Evolutionary conservation across 2,888 invertebrate genomes (phyloP), one percentile per base, ranked within the genome.

Genomic region (Parelbella ahira): DNA sequence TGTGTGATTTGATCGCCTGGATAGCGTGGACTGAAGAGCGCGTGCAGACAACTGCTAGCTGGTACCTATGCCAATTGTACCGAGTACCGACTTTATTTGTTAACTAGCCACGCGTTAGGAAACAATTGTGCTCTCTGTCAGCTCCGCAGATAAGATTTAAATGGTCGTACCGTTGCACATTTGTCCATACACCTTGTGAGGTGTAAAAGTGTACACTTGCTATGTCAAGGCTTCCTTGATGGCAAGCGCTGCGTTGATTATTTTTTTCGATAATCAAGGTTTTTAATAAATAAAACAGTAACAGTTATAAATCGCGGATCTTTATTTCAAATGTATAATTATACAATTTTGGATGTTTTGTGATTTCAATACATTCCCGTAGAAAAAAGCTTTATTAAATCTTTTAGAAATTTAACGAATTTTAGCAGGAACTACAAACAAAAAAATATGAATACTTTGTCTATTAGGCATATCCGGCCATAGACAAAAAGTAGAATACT

Each of bases 41-140:
- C 67, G 67, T 66, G 70, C 63, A 60, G n/a, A n/a, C n/a, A n/a
- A 52, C 57, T 59, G 61, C 60, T 66, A 64, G 60, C 60, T 65
- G 59, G 68, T 81, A 82, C 78, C 75, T 81, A 78, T 64, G 66
- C 75, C 84, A 86, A 87, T 86, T 87, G 86, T 83, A 25, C 32
- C 33, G 33, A 41, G 63, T 69, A 70, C 66, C 57, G 77, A 75
- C 74, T 81, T 82, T 82, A 84, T 83, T 83, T 76, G 76, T 75
- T 83, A 81, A 84, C 83, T 73, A 71, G 76, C 79, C 86, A 83
- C 81, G 82, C 83, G 83, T 68, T 81, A 77, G 72, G 82, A 84
- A 84, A 82, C 83, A 86, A 84, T 83, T 82, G 80, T 70, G 68
- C 70, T 70, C 72, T 72, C 69, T 71, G 73, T 68, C 66, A 60